Evolutionary conservation across 2,113 vertebrate species (phyloP).

Genomic region (Tiliqua scincoides): DNA sequence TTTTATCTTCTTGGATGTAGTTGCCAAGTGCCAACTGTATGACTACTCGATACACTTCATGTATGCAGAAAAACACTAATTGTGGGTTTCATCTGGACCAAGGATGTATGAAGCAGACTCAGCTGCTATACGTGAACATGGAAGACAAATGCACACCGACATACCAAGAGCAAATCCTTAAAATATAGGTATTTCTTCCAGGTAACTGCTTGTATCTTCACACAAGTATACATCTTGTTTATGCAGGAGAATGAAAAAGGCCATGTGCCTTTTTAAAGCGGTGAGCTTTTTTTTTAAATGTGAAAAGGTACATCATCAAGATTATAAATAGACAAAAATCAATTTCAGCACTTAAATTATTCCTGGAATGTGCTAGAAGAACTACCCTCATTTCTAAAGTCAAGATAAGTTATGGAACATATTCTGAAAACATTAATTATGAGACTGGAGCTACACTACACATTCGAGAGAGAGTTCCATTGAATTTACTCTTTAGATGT

Average conservation of each 20-base stretch:
- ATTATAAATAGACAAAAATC: conserved; percentile 42
- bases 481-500: not conserved
- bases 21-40: not conserved
- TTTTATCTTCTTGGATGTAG: conserved; percentile 8
- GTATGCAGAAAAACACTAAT: not conserved
- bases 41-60: not conserved
- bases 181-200: not conserved
- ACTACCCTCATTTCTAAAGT: not conserved
- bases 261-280: not conserved
- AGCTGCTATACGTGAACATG: not conserved
- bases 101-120: not conserved
- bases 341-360: conserved; percentile 26
- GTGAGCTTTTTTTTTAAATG: conserved; percentile 9
- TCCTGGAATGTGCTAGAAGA: conserved; percentile 29
- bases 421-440: conserved; percentile 2
- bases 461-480: not conserved
- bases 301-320: conserved; percentile 27
- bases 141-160: not conserved
- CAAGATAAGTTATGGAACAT: conserved; percentile 27
- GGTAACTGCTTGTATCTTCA: not conserved
- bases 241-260: conserved; percentile 15
- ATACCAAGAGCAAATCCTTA: not conserved
- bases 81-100: not conserved
- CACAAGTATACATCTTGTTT: conserved; percentile 8
- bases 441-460: not conserved